Base-by-base conservation (phyloP, 2,888 invertebrate genomes). In the Drosophila fungiperda region DNA sequence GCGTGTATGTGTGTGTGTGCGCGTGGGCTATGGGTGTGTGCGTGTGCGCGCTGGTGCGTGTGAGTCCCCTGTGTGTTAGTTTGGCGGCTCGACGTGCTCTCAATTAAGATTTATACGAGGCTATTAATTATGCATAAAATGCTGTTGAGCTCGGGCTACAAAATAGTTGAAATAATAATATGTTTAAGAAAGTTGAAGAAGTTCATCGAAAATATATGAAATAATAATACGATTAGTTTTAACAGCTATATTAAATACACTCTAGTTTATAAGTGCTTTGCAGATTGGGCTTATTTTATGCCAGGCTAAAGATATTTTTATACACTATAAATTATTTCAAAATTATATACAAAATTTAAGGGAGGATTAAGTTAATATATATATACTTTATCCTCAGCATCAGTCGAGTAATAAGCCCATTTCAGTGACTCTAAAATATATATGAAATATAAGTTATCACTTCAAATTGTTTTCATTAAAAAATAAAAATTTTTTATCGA, bases 41-140 rank as follows among this genome's bases (percentile, higher is more conserved):
- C 38, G 60, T 62, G 36, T 62, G 38, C 48, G 65, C n/a, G 76
- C 15, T 35, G 53, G 6, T 53, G 17, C 36, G 76, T 32, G 68
- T 62, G 45, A 55, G 72, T 29, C 49, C 42, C 26, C 42, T 42
- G 52, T 52, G 52, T 52, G 58, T 67, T 42, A 42, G 20, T 53
- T 53, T 20, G 17, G n/a, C 54, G 12, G 32, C 52, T 40, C 38
- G 58, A 45, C 52, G 49, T 54, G 53, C 9, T 45, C 48, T 26
- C 29, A 35, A 64, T 54, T 48, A 59, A 42, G 42, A 36, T 66
- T 48, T 58, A 45, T 32, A 35, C 59, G 68, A 63, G 59, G 59
- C 63, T 33, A 53, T 61, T 35, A 23, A 36, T 23, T 45, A 52
- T 17, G 42, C n/a, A n/a, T 32, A 12, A 38, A 17, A 20, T 17